Evolutionary conservation across 1,140 invertebrate genomes (phyloP).

Genomic region (Dufourea novaeangliae): DNA sequence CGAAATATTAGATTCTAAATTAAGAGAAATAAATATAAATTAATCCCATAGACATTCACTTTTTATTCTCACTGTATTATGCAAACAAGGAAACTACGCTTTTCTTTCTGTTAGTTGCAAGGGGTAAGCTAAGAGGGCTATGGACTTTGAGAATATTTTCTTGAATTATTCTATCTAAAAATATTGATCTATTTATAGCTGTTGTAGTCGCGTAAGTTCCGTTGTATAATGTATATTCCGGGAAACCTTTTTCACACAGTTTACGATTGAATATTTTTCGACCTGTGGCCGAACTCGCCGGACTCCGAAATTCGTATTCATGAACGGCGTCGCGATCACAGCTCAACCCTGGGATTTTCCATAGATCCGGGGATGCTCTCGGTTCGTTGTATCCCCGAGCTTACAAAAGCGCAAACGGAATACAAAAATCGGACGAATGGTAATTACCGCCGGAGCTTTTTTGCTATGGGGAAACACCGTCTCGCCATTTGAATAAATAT

Average conservation of each 20-base stretch:
- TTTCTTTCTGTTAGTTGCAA: too few relatives aligned
- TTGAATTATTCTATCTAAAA: too few relatives aligned
- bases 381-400: not conserved
- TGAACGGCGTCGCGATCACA: not conserved
- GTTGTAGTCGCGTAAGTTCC: too few relatives aligned
- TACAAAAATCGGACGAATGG: conserved; percentile 18
- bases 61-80: too few relatives aligned
- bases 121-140: too few relatives aligned
- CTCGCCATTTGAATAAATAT: conserved; percentile 29
- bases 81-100: too few relatives aligned
- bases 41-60: too few relatives aligned
- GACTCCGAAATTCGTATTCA: conserved; percentile 9
- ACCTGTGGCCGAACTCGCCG: too few relatives aligned
- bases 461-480: not conserved
- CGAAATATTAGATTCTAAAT: too few relatives aligned
- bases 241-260: not conserved
- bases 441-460: conserved; percentile 30
- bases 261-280: not conserved
- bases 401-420: conserved; percentile 28
- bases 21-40: too few relatives aligned
- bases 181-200: too few relatives aligned
- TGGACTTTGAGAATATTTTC: too few relatives aligned
- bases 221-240: not conserved
- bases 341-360: conserved; percentile 27
- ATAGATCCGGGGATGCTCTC: not conserved